Conservation (phyloP, 53 echinoderm and acorn worm genomes). For the Temnopleurus reevesii region DNA sequence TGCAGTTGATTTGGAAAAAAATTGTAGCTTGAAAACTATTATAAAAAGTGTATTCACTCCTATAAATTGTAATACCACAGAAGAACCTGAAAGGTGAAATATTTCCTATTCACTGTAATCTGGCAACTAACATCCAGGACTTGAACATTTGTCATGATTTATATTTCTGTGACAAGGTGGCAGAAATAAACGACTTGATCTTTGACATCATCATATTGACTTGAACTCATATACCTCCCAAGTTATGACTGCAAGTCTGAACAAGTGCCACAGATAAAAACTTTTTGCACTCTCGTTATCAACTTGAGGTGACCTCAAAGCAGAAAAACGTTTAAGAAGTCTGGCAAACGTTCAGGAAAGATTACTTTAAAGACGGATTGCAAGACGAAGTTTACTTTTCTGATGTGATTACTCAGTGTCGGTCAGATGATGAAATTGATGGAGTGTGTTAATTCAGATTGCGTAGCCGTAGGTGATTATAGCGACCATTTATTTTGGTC, state of each 20-base stretch:
- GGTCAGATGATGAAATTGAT: neutral
- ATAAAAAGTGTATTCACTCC: no score
- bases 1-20: no score
- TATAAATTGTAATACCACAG: no score
- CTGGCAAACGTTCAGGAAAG: neutral
- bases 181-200: neutral
- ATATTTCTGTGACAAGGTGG: conserved; percentile 18
- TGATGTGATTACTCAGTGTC: neutral
- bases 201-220: conserved; percentile 15
- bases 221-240: conserved; percentile 17
- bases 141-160: conserved; percentile 12
- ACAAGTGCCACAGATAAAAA: neutral
- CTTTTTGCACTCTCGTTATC: conserved; percentile 25
- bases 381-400: neutral
- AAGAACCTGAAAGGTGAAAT: conserved; percentile 13
- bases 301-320: neutral
- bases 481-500: no score
- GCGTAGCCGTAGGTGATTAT: neutral
- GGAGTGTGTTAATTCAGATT: no score
- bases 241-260: conserved; percentile 30
- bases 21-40: no score
- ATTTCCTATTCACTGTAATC: neutral
- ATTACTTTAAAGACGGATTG: neutral
- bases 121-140: neutral
- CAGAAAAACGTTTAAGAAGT: conserved; percentile 14